phyloP scores from a whole-genome alignment of 2,113 vertebrate genomes.

The Phycodurus eques region DNA sequence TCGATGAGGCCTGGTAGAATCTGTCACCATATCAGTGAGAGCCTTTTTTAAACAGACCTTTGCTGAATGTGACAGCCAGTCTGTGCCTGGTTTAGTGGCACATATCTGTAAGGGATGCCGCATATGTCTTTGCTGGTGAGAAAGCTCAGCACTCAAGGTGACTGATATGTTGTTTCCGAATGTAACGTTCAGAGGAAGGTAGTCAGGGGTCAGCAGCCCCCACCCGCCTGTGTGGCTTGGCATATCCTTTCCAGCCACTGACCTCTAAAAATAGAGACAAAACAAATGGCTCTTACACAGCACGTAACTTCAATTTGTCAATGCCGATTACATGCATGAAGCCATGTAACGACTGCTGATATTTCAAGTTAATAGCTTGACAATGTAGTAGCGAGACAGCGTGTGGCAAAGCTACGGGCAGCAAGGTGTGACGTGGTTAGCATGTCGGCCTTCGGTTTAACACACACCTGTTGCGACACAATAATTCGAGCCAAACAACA shows the following conservation, averaged over 20 bases:
- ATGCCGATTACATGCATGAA: neutral
- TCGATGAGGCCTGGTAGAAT: slow-evolving; percentile 20
- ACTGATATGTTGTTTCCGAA: slow-evolving; percentile 72
- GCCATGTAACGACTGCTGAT: neutral
- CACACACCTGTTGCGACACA: slow-evolving; percentile 43
- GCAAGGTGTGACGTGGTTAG: neutral
- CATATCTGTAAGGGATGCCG: slow-evolving; percentile 13
- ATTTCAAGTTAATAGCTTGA: no score
- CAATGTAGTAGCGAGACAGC: no score
- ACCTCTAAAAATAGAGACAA: slow-evolving; percentile 57
- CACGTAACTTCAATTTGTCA: slow-evolving; percentile 13
- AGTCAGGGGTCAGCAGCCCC: slow-evolving; percentile 56
- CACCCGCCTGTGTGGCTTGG: slow-evolving; percentile 48
- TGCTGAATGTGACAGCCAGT: slow-evolving; percentile 46
- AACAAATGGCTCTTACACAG: slow-evolving; percentile 35
- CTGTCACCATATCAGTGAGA: slow-evolving; percentile 35
- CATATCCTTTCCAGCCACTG: slow-evolving; percentile 54
- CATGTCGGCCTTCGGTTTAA: neutral
- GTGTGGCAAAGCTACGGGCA: neutral
- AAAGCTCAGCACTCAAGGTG: slow-evolving; percentile 37
- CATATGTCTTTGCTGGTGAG: slow-evolving; percentile 32
- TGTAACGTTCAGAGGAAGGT: slow-evolving; percentile 60
- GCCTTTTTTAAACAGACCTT: slow-evolving; percentile 22
- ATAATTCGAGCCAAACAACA: slow-evolving; percentile 39
- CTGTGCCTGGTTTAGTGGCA: neutral